phyloP scores from a whole-genome alignment of 2,888 invertebrate species.

The Heliconius charithonia region DNA sequence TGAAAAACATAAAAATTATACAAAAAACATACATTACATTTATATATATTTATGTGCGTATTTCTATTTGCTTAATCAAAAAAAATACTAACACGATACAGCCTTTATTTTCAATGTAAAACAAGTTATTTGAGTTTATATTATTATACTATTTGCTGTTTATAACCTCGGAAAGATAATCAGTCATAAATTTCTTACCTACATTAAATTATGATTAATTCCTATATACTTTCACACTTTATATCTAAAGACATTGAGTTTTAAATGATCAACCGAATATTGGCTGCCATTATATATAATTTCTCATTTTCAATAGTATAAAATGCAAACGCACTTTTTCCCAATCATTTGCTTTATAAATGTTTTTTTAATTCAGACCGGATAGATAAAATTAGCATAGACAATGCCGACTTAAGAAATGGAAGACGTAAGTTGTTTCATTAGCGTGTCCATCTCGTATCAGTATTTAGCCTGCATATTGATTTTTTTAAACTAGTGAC shows the following conservation, averaged over 20 bases:
- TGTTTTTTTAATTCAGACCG: conserved; percentile 13
- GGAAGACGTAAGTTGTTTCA: conserved; percentile 31
- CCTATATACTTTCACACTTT: no score
- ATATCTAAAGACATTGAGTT: no score
- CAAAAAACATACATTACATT: no score
- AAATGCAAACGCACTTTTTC: background rate
- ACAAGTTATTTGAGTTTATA: no score
- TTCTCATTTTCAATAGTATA: background rate
- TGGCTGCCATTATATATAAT: background rate
- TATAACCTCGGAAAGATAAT: background rate
- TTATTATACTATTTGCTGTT: no score
- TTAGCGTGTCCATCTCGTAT: conserved; percentile 33
- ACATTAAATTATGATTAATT: no score
- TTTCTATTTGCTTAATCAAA: background rate
- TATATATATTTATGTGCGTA: background rate
- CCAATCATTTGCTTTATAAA: background rate
- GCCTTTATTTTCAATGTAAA: background rate
- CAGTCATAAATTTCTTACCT: no score
- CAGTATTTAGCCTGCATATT: conserved; percentile 29
- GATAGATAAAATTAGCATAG: conserved; percentile 38
- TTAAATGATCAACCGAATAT: no score
- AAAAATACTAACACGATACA: background rate
- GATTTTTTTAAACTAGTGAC: conserved; percentile 32
- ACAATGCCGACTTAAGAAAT: conserved; percentile 18
- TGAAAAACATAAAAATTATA: background rate